A percentile compares a stretch with the other conserved stretches of the same genome.
phyloP scores from a whole-genome alignment of 2,113 vertebrate species.

The Pomatostomus ruficeps region DNA sequence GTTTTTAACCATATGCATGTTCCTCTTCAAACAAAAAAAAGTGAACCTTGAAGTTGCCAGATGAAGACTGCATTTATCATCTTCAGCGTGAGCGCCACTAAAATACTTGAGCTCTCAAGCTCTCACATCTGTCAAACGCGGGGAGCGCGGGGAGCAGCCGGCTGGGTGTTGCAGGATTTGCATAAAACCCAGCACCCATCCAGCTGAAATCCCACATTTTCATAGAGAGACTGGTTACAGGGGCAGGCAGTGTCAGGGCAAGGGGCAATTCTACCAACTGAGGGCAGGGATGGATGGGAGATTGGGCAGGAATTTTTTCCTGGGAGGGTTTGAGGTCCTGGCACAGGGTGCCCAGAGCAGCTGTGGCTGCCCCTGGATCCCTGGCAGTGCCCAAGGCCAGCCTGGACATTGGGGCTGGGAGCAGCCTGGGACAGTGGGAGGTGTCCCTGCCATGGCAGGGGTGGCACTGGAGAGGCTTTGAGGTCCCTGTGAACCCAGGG shows the following conservation, averaged over 20 bases:
- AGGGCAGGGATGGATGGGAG: accelerated
- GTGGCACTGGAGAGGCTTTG: accelerated
- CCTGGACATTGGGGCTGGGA: neutral
- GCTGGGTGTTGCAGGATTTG: neutral
- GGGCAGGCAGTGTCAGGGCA: accelerated
- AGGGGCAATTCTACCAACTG: no score
- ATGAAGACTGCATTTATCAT: constrained; percentile 69
- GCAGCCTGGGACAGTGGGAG: neutral
- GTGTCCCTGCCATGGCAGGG: neutral
- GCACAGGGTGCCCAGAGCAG: neutral
- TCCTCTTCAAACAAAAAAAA: neutral
- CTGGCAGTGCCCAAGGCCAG: neutral
- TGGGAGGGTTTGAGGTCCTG: neutral
- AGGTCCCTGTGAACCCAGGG: accelerated
- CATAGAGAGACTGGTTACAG: neutral
- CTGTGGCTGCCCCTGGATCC: neutral
- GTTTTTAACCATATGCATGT: neutral
- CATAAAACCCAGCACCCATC: neutral
- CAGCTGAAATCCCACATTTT: neutral
- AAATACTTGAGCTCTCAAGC: constrained; percentile 37
- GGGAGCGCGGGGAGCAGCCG: neutral
- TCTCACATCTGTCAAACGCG: constrained; percentile 34
- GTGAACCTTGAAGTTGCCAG: constrained; percentile 39
- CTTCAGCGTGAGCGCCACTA: constrained; percentile 11
- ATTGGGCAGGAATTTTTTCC: neutral